Evolutionary conservation across 2,797 vertebrate genomes (phyloP), one percentile per base, ranked within the genome.

Genomic region (Sternarchorhynchus goeldii): DNA sequence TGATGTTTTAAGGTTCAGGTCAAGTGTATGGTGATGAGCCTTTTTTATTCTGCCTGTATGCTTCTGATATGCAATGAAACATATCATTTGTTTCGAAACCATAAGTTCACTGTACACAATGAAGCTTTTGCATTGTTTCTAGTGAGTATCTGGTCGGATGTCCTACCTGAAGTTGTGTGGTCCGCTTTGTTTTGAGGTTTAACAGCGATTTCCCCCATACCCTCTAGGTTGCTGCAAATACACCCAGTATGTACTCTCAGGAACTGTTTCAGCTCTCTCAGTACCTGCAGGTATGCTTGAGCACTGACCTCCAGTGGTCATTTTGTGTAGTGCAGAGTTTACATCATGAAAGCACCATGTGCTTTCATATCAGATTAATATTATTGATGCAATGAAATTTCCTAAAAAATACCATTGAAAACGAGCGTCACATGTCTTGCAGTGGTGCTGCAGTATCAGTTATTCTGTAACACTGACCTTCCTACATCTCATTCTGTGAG

Each of bases 221-320:
- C 39, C 55, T 86, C 57, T 85, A 99, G 97, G 96, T 98, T 92
- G 95, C 97, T 87, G 97, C 97, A 95, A 99, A 96, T 92, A 96
- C 96, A 92, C 97, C 97, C 95, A 99, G 95, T 93, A 98, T 99
- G 96, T 99, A 99, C 92, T 99, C 98, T 98, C 98, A 99, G 97
- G 98, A 99, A 97, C 94, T 99, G 90, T 99, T 99, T 94, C 97
- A 99, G 93, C 96, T 99, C 86, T 99, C 98, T 90, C 98, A 99
- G 94, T 99, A 98, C 95, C 93, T 99, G 87, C 97, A 99, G 97
- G 98, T 99, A 95, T 87, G 76, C 85, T 50, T 14, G 32, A 6
- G 67, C 78, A 83, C 84, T 85, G 91, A 83, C 91, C 85, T 85
- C 91, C 89, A 53, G 73, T 91, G 90, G 85, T 10, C 60, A 7